These are phyloP conservation scores for Sphenodon punctatus DNA, from an alignment of 2,797 vertebrate species.

Conservation along the genomic window DNA sequence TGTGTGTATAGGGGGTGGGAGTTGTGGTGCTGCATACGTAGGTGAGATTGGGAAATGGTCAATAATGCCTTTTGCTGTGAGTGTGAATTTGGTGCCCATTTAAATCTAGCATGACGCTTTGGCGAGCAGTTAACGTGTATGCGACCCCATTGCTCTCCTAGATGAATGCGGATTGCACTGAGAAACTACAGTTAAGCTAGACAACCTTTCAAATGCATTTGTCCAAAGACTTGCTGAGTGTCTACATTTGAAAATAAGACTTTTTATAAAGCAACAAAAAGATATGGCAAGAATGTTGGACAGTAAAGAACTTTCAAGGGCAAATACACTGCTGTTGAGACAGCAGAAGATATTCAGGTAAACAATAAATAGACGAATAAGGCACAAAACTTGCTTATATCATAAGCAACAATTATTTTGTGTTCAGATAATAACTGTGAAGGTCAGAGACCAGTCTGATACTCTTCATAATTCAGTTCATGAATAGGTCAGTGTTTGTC, in stretches of 20 bases:
- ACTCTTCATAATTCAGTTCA: constrained; percentile 41
- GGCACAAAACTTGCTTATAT: not conserved
- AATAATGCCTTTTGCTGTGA: no score
- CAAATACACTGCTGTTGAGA: not conserved
- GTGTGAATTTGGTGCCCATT: no score
- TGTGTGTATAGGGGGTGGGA: no score
- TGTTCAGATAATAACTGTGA: constrained; percentile 32
- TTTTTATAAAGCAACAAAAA: not conserved
- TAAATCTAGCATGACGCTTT: no score
- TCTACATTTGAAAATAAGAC: not conserved
- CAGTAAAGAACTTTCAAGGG: not conserved
- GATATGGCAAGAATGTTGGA: not conserved
- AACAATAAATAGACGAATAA: not conserved
- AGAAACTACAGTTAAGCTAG: not conserved
- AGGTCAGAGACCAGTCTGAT: constrained; percentile 13
- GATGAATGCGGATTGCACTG: no score
- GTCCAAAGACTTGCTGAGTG: not conserved
- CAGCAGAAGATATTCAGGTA: not conserved
- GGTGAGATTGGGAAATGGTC: no score
- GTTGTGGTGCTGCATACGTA: no score
- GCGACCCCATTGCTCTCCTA: no score
- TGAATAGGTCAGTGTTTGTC: constrained; percentile 54
- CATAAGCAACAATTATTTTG: constrained; percentile 33
- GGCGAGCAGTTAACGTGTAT: no score
- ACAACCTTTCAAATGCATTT: not conserved